These are phyloP conservation scores for Onychostruthus taczanowskii DNA, from an alignment of 2,113 vertebrate species.

Conservation along the genomic window DNA sequence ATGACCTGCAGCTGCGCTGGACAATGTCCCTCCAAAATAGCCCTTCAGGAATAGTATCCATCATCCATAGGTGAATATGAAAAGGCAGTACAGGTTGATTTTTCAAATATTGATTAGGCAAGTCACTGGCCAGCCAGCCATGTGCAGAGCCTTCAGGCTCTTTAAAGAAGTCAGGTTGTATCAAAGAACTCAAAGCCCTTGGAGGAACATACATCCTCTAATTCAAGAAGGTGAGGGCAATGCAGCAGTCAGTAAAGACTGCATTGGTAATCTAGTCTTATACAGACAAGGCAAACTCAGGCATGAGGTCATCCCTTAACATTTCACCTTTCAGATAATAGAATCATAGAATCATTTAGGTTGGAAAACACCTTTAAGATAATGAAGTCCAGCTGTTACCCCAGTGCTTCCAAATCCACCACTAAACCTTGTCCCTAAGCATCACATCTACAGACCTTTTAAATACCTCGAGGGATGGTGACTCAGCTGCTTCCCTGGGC, in stretches of 20 bases:
- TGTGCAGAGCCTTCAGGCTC: neutral
- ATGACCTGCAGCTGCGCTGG: constrained; percentile 29
- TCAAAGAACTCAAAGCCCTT: neutral
- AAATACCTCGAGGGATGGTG: neutral
- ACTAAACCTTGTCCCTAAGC: neutral
- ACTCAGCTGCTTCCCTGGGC: neutral
- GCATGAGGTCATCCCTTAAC: neutral
- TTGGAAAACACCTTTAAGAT: neutral
- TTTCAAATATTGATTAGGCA: constrained; percentile 15
- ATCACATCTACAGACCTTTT: neutral
- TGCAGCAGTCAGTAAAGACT: neutral
- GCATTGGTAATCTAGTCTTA: neutral
- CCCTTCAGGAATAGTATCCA: neutral
- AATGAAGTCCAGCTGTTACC: neutral
- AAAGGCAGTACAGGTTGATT: neutral
- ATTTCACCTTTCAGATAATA: neutral
- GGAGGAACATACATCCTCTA: neutral
- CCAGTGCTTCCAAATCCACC: neutral
- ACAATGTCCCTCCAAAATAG: neutral
- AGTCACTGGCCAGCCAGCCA: neutral
- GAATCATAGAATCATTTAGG: neutral
- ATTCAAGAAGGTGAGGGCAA: neutral
- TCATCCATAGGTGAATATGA: neutral
- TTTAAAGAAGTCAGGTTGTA: neutral
- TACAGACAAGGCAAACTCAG: neutral